These are phyloP conservation scores for Neopelma chrysocephalum DNA, from an alignment of 2,797 vertebrate species.

Conservation along the genomic window DNA sequence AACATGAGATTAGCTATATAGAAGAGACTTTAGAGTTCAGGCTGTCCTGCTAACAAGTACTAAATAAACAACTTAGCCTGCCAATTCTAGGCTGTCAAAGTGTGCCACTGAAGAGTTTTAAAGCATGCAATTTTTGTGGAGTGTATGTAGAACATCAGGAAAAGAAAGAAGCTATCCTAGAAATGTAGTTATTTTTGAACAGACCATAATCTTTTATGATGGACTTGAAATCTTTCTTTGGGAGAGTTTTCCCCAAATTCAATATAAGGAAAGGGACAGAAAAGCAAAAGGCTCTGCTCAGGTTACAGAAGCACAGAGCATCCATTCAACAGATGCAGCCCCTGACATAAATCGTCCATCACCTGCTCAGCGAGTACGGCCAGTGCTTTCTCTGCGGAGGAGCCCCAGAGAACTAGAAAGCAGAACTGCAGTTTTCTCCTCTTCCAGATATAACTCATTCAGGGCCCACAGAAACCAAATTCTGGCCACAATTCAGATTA, in stretches of 20 bases:
- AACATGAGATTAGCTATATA: neutral
- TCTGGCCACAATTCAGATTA: constrained; percentile 6
- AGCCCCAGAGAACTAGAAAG: neutral
- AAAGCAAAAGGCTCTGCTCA: neutral
- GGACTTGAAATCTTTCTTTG: neutral
- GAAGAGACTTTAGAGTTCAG: neutral
- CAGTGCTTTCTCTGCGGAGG: neutral
- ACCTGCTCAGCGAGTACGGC: neutral
- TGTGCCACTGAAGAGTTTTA: neutral
- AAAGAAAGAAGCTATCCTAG: neutral
- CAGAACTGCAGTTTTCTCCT: neutral
- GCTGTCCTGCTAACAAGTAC: neutral
- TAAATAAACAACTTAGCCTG: neutral
- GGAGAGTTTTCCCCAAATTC: neutral
- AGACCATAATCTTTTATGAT: neutral
- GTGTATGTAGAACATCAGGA: neutral
- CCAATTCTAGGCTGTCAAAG: neutral
- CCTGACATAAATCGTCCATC: neutral
- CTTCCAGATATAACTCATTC: neutral
- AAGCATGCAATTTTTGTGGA: neutral
- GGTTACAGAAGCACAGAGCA: neutral
- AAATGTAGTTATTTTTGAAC: neutral
- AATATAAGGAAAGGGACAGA: neutral
- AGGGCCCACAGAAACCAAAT: neutral
- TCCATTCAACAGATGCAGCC: neutral